These are phyloP conservation scores for Elachura formosa DNA, from an alignment of 2,113 vertebrate genomes.

Conservation along the genomic window DNA sequence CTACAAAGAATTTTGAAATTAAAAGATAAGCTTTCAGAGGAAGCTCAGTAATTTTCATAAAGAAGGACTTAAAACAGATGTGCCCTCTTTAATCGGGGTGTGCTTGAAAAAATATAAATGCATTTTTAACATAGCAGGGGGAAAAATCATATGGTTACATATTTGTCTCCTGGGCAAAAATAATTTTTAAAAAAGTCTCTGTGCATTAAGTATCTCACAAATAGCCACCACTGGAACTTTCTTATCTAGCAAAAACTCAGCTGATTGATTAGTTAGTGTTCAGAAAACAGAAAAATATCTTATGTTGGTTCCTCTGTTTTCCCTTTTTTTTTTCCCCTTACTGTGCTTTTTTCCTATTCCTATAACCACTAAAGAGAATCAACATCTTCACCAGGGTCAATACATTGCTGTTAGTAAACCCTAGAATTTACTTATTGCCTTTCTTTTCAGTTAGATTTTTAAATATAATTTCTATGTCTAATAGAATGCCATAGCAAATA, in stretches of 20 bases:
- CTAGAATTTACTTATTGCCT: neutral
- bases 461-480: neutral
- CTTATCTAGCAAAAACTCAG: neutral
- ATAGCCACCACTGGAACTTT: neutral
- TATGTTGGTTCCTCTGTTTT: neutral
- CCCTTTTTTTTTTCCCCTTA: neutral
- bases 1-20: conserved; percentile 77
- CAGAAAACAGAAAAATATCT: neutral
- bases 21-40: conserved; percentile 73
- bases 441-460: neutral
- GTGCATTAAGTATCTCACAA: neutral
- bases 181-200: conserved; percentile 6
- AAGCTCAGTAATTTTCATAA: conserved; percentile 74
- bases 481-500: neutral
- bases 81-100: conserved; percentile 70
- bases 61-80: conserved; percentile 76
- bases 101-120: conserved; percentile 62
- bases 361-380: neutral
- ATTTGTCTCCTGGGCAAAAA: conserved; percentile 52
- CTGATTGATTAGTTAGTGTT: neutral
- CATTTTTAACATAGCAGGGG: conserved; percentile 71
- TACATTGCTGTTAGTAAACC: neutral
- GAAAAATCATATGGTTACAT: conserved; percentile 19
- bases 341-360: neutral
- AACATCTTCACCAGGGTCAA: neutral